Base-by-base conservation (phyloP, 2,113 vertebrate species). In the Phylloscopus whistleri region DNA sequence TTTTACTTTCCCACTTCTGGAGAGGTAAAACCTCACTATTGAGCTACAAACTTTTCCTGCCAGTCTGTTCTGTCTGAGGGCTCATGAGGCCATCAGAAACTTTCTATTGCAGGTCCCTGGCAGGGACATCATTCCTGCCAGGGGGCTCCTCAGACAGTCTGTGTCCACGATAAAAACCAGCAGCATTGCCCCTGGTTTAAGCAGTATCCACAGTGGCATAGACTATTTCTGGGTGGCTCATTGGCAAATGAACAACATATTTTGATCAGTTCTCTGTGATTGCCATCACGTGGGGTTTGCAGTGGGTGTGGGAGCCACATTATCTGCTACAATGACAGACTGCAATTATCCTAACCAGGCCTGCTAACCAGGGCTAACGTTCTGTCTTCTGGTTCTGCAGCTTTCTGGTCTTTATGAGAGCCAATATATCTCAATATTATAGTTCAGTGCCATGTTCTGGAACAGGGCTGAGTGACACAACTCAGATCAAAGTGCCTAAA, bases 351-450 rank as follows among this genome's bases (percentile, higher is more conserved):
- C 85, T 39, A 31, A 52, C 53, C 14, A 33, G 73, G 35, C 20
- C 20, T 44, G 23, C 49, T 60, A 53, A 53, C 8, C 30, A 62
- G 46, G 2, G 1, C 35, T 66, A 31, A 2, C 6, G 1, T 41
- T 44, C 41, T 90, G 67, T 59, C 76, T 81, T 28, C 24, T 59
- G 37, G 28, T 72, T 66, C 2, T 14, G 1, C 7, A 44, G 83
- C 17, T 31, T 27, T 37, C 31, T 20, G n/a, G 55, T 55, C 59
- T 60, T 44, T 17, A 0, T 1, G 53, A 52, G 41, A 68, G 69
- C 60, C 7, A 30, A 4, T 27, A 5, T 2, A 23, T n/a, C 58
- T 51, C 41, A 6, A 1, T 53, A 9, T 49, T 59, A 15, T 0
- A 27, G 39, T 33, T 59, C 39, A 23, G 0, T 20, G 12, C 16